Base-by-base conservation (phyloP, 2,113 vertebrate species). In the Barbus barbus region DNA sequence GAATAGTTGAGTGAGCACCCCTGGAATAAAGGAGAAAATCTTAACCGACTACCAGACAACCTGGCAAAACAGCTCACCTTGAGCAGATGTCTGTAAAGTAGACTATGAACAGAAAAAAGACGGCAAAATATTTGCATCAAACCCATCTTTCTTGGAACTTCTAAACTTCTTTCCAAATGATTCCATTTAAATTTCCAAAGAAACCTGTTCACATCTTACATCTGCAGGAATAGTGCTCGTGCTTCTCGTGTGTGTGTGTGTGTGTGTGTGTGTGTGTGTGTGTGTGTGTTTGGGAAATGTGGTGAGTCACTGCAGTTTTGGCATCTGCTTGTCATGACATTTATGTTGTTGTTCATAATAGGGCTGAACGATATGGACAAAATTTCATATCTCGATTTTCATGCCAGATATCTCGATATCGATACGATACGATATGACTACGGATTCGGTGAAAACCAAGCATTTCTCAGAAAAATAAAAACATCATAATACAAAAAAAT, bases 1-100 rank as follows among this genome's bases (percentile, higher is more conserved):
- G 24, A 44, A 74, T 83, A 58, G n/a, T 84, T 79, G 38, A 67
- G 41, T n/a, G 41, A 48, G 48, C 18, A 7, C 20, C 48, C 11
- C 11, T 81, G 18, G 78, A 33, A 51, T 22, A 63, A 38, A 79
- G 33, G 33, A 44, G 77, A 41, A 9, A 63, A 28, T 79, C 77
- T 5, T 60, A 53, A 76, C 16, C 3, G 48, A 63, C 33, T 33
- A 20, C 28, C 41, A 67, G 78, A 63, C 33, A 48, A 20, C 28
- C 41, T 81, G 78, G 60, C 78, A 67, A 20, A 67, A 67, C 41
- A 6, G 16, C 24, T 67, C 60, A 31, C 26, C 26, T 81, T 9
- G 11, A 24, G 26, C 28, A 31, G 38, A 81, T 81, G 61, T 48
- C 16, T 33, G 41, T 46, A 9, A 65, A 65, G 26, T 22, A 44